Percentiles rank a stretch among this genome's conserved stretches.
Conservation (phyloP, 2,888 invertebrate species). For the Phortica magna region DNA sequence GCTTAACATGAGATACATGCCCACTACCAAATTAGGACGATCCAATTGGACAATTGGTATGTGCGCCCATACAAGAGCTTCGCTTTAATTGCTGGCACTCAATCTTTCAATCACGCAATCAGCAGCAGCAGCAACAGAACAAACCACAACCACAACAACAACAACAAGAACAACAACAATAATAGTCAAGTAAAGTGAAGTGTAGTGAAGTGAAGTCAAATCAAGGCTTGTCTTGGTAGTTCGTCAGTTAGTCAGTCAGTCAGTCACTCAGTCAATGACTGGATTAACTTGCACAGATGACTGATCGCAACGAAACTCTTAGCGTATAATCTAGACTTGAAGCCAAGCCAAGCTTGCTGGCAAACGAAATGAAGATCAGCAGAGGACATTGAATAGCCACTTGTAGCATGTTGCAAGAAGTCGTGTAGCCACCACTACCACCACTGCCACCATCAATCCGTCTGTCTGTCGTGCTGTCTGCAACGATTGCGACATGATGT, state of each 20-base stretch:
- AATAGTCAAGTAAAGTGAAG: slow-evolving; percentile 6
- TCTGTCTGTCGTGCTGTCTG: slow-evolving; percentile 19
- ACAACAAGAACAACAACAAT: not conserved
- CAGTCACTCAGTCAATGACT: slow-evolving; percentile 21
- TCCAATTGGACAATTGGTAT: slow-evolving; percentile 65
- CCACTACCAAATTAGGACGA: slow-evolving; percentile 57
- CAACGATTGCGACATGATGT: slow-evolving; percentile 75
- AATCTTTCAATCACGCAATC: slow-evolving; percentile 71
- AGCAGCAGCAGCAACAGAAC: slow-evolving; percentile 32
- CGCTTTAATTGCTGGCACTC: slow-evolving; percentile 74
- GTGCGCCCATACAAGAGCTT: slow-evolving; percentile 59
- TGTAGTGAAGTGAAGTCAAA: slow-evolving; percentile 46
- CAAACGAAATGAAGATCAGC: not conserved
- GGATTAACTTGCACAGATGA: slow-evolving; percentile 34
- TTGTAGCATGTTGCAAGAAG: slow-evolving; percentile 61
- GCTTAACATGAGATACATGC: slow-evolving; percentile 25
- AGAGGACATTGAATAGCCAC: slow-evolving; percentile 41
- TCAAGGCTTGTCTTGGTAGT: slow-evolving; percentile 39
- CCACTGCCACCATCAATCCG: not conserved
- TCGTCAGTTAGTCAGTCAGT: not conserved
- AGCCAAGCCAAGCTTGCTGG: not conserved
- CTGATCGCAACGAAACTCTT: slow-evolving; percentile 31
- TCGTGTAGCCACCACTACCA: slow-evolving; percentile 24
- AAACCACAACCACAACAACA: not conserved
- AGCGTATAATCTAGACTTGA: slow-evolving; percentile 22